These are phyloP conservation scores for Aphidius colemani DNA, from an alignment of 2,888 invertebrate species.

Conservation along the genomic window DNA sequence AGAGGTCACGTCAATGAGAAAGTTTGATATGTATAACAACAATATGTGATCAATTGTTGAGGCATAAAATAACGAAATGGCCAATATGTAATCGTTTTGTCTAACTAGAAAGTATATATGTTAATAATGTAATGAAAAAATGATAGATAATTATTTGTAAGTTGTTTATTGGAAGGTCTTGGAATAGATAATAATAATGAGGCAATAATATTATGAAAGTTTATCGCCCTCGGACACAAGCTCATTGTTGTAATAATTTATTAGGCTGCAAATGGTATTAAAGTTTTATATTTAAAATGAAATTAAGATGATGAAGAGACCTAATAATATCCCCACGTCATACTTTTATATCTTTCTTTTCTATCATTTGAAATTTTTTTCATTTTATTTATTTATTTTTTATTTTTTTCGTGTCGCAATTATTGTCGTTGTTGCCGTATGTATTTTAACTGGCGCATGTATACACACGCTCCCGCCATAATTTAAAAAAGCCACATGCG, in stretches of 20 bases:
- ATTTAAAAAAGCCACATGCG: too few species aligned
- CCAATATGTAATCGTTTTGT: slow-evolving; percentile 11
- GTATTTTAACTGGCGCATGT: background rate
- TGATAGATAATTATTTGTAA: background rate
- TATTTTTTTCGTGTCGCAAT: too few species aligned
- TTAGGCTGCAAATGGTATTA: too few species aligned
- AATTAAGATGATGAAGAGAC: background rate
- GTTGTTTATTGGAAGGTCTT: too few species aligned
- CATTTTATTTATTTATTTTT: background rate
- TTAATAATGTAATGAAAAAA: background rate
- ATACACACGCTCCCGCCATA: too few species aligned
- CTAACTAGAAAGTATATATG: slow-evolving; percentile 4
- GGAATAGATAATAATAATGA: too few species aligned
- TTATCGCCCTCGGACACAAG: too few species aligned
- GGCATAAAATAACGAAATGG: slow-evolving; percentile 21
- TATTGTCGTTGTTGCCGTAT: background rate
- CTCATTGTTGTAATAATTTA: too few species aligned
- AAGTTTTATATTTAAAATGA: background rate
- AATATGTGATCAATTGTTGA: slow-evolving; percentile 35
- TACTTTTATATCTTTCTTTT: background rate
- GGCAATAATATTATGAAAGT: too few species aligned
- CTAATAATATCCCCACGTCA: slow-evolving; percentile 1
- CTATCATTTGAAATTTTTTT: background rate
- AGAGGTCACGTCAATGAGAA: slow-evolving; percentile 36
- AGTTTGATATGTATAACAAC: slow-evolving; percentile 29